These are phyloP conservation scores for Pristionchus fissidentatus DNA, from an alignment of 2,888 invertebrate species.

Conservation along the genomic window DNA sequence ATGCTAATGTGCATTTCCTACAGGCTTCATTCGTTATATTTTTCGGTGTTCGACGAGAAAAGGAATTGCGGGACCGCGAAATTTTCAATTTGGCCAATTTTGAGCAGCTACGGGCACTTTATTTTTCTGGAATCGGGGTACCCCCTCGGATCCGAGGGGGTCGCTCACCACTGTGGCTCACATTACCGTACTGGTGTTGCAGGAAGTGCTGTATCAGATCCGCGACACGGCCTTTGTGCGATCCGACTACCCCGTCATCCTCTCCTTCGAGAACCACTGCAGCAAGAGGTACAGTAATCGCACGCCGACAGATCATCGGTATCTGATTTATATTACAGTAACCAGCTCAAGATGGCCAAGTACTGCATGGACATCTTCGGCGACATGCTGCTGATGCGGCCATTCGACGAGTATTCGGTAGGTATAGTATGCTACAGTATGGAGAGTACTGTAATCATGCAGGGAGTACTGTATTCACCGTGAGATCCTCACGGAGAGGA, in stretches of 20 bases:
- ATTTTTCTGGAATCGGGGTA: too few species aligned
- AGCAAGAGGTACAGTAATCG: constrained; percentile 80
- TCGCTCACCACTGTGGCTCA: background rate
- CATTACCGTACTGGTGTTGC: constrained; percentile 37
- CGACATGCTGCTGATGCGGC: constrained; percentile 90
- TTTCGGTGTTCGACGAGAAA: too few species aligned
- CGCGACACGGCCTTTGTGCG: constrained; percentile 98
- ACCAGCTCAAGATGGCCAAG: constrained; percentile 97
- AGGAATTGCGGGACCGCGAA: too few species aligned
- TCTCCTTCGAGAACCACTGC: constrained; percentile 99
- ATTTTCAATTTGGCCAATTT: too few species aligned
- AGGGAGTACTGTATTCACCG: too few species aligned
- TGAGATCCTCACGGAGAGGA: background rate
- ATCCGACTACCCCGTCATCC: constrained; percentile 94
- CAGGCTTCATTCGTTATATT: too few species aligned
- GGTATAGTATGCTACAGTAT: constrained; percentile 72
- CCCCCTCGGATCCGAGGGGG: too few species aligned
- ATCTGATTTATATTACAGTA: constrained; percentile 76
- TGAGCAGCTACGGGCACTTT: too few species aligned
- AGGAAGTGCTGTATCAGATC: constrained; percentile 95
- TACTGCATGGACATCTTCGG: constrained; percentile 98
- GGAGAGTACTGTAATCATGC: background rate
- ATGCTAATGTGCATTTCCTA: too few species aligned
- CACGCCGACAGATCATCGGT: background rate
- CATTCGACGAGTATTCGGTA: constrained; percentile 89